Base-by-base conservation (phyloP, 2,113 vertebrate genomes). In the Ictalurus punctatus region DNA sequence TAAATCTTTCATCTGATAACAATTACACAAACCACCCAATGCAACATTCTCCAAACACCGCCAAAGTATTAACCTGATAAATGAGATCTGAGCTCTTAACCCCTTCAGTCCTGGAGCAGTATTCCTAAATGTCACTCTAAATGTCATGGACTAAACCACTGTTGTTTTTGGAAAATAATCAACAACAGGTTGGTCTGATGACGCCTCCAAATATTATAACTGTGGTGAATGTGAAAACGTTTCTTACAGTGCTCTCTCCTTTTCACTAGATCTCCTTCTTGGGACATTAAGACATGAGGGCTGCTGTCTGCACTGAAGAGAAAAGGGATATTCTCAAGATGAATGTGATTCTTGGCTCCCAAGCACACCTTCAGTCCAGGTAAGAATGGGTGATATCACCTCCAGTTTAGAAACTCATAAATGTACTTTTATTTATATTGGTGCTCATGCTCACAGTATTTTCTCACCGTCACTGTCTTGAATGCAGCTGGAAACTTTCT, bases 1-100 rank as follows among this genome's bases (percentile, higher is more conserved):
- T 74, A 86, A 84, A 79, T 79, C 84, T 86, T 88, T 79, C 84
- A 84, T 79, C 79, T 87, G 63, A 89, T 84, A 89, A 76, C 67
- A 87, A 89, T 91, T 91, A 89, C 59, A 89, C 21, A 86, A 78
- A 71, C 59, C 48, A 52, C 87, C 74, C 67, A 40, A 63, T 84
- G 61, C 48, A 54, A 80, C 65, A 58, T 83, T 90, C 74, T 88
- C 30, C 54, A 37, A 76, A 80, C 21, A 21, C 25, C 34, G 54
- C 30, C 63, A 81, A 61, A 80, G 19, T 63, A 86, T 90, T 83
- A 21, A 56, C 84, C 82, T 58, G 54, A 86, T 76, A 61, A 83
- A 83, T 30, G 1, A 37, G 56, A 61, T 83, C 54, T 10, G 30
- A 37, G 80, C 9, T 61, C 40, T 84, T 84, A 65, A 67, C 83